A percentile compares a stretch with the other conserved stretches of the same genome.
These are phyloP conservation scores for Condylura cristata DNA, from an alignment of 2,113 vertebrate genomes.

Conservation along the genomic window DNA sequence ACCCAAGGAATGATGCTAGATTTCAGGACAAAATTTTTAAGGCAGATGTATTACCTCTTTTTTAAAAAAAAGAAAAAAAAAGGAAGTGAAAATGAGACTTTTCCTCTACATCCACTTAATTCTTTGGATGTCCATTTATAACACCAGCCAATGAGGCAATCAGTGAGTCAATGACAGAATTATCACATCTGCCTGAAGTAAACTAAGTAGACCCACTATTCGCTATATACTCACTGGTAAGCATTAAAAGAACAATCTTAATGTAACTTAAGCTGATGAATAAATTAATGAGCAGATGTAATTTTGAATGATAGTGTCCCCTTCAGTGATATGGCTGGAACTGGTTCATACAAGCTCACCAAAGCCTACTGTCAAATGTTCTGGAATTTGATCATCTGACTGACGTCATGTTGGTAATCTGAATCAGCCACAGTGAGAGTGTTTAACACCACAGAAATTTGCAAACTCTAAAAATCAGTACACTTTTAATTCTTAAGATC, in stretches of 20 bases:
- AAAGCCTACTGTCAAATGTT: not conserved
- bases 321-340: not conserved
- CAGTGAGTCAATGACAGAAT: not conserved
- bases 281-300: not conserved
- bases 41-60: not conserved
- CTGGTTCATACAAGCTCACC: not conserved
- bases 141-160: not conserved
- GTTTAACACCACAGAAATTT: not conserved
- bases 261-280: not conserved
- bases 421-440: not conserved
- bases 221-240: not conserved
- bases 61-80: not conserved
- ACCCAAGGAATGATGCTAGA: not conserved
- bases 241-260: not conserved
- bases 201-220: not conserved
- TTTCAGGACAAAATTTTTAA: not conserved
- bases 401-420: not conserved
- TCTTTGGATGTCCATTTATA: not conserved
- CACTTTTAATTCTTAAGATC: not conserved
- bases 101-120: constrained; percentile 6
- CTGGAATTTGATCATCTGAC: not conserved
- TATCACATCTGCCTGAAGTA: not conserved
- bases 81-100: not conserved
- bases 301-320: not conserved
- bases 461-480: not conserved